Evolutionary conservation across 2,888 invertebrate genomes (phyloP).

Genomic region (Patella depressa): DNA sequence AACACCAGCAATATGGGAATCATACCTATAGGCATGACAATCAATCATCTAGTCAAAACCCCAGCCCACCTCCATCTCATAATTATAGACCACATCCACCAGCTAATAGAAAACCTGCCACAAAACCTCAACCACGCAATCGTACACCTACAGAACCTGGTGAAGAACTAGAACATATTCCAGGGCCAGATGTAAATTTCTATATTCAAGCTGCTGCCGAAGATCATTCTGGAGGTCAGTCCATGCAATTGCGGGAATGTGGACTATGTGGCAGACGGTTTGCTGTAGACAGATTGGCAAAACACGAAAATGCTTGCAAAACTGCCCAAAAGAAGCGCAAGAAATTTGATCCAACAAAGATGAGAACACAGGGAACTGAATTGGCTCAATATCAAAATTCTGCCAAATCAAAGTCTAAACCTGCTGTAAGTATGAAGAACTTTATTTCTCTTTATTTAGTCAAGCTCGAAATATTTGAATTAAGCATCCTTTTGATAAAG

Average conservation of each 20-base stretch:
- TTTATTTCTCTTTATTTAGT: neutral
- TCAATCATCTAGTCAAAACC: slow-evolving; percentile 20
- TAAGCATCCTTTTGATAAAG: too few species aligned
- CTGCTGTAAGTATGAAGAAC: slow-evolving; percentile 36
- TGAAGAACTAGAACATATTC: neutral
- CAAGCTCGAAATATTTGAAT: too few species aligned
- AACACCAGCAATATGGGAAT: neutral
- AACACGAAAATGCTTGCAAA: slow-evolving; percentile 64
- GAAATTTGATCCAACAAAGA: slow-evolving; percentile 65
- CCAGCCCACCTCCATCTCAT: slow-evolving; percentile 5
- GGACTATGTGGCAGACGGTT: slow-evolving; percentile 85
- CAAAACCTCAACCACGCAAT: neutral
- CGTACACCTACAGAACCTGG: neutral
- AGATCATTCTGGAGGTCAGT: slow-evolving; percentile 23
- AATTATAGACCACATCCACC: neutral
- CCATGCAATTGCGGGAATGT: slow-evolving; percentile 75
- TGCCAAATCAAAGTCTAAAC: slow-evolving; percentile 19
- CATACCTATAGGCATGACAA: neutral
- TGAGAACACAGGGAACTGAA: slow-evolving; percentile 84
- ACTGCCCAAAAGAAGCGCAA: slow-evolving; percentile 63
- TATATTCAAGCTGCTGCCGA: slow-evolving; percentile 46
- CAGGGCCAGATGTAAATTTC: slow-evolving; percentile 23
- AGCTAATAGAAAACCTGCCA: neutral
- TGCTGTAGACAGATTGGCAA: slow-evolving; percentile 79
- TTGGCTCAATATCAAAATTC: slow-evolving; percentile 81